Percentiles rank a stretch among this genome's conserved stretches.
These are phyloP conservation scores for Caenorhabditis latens DNA, from an alignment of 1,140 invertebrate genomes.

Conservation along the genomic window DNA sequence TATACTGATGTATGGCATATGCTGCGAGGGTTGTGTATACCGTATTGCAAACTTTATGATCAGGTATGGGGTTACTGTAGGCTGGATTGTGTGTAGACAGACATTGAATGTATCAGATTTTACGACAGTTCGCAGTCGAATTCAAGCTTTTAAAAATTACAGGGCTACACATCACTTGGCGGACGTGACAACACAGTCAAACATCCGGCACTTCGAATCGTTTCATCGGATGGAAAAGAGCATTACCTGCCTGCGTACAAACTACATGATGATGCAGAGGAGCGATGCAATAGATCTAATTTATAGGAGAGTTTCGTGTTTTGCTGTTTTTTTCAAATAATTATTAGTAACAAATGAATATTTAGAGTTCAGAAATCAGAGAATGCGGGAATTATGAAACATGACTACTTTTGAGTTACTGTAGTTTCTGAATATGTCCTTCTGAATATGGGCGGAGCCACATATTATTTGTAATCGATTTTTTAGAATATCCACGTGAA, in stretches of 20 bases:
- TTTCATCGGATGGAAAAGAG: conserved; percentile 40
- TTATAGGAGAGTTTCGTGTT: not conserved
- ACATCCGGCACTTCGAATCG: conserved; percentile 51
- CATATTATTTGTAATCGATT: too few species aligned
- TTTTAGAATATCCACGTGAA: too few species aligned
- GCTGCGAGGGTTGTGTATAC: conserved; percentile 58
- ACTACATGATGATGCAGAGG: conserved; percentile 47
- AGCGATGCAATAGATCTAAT: conserved; percentile 52
- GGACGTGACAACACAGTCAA: conserved; percentile 50
- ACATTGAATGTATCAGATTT: not conserved
- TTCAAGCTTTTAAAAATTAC: not conserved
- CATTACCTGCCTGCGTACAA: conserved; percentile 60
- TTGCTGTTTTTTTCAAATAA: not conserved
- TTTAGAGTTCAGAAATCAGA: too few species aligned
- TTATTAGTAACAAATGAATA: too few species aligned
- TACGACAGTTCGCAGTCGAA: not conserved
- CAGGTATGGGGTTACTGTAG: not conserved
- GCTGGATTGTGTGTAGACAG: too few species aligned
- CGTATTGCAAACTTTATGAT: conserved; percentile 62
- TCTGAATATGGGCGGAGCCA: too few species aligned
- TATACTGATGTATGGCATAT: conserved; percentile 61
- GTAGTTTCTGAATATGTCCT: too few species aligned
- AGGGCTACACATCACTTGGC: conserved; percentile 61
- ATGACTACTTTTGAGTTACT: too few species aligned
- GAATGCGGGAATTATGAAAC: too few species aligned